Base-by-base conservation (phyloP, 2,113 vertebrate species). In the Sebastes fasciatus region DNA sequence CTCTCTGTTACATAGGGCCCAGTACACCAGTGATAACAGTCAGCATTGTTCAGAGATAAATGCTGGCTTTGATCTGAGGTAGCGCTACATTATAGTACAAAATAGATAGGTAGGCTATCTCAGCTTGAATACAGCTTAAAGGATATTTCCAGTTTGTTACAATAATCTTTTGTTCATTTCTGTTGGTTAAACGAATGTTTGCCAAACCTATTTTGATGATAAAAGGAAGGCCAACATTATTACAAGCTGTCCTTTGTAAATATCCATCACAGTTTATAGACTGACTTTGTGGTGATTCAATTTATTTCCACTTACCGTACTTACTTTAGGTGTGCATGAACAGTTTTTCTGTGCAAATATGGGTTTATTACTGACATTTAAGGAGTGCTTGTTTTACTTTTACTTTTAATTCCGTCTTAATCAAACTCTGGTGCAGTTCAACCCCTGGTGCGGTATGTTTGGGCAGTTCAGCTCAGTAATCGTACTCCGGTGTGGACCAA, bases 1-100 rank as follows among this genome's bases (percentile, higher is more conserved):
- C 83, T 86, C 82, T 72, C 67, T 72, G 79, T 80, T 71, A 69
- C 70, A 79, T 11, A 6, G 61, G 71, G 73, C 58, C n/a, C 71
- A 0, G 42, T 63, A 12, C 63, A 63, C 67, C 78, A 66, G 42
- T 6, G 82, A 34, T 21, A 43, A 79, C 90, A 87, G 84, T 85
- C 84, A 74, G 86, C 79, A 77, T 82, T 84, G 88, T 84, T 89
- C 77, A 26, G 61, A 49, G 63, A 83, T 79, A 83, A 85, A 87
- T 67, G 69, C 90, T 67, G 77, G 62, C 82, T 86, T 81, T 87
- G 74, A 83, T 85, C 71, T 62, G 71, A 45, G 3, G 40, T 70
- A 4, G 26, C 51, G 85, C 69, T 42, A 54, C 61, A 1, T 60
- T 76, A 69, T 58, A 46, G 34, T 5, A 65, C 40, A 40, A 46